phyloP scores from a whole-genome alignment of 2,888 invertebrate species.

The Crematogaster levior region DNA sequence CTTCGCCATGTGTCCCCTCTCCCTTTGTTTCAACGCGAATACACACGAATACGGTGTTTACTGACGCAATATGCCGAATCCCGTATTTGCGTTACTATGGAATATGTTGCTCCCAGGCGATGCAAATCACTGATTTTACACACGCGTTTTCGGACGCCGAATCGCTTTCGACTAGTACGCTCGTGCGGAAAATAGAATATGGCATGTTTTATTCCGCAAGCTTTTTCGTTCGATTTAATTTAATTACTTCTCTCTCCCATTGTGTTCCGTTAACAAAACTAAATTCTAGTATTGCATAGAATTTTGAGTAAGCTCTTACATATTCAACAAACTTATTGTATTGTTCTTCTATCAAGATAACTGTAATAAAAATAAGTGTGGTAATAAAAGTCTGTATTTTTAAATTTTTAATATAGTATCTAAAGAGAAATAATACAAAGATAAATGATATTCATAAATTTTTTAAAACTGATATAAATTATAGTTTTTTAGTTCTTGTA shows the following conservation, averaged over 20 bases:
- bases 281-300: background rate
- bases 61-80: slow-evolving; percentile 73
- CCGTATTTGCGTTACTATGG: slow-evolving; percentile 70
- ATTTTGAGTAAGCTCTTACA: background rate
- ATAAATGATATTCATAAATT: background rate
- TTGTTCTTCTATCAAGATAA: background rate
- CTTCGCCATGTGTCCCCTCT: slow-evolving; percentile 55
- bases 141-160: slow-evolving; percentile 23
- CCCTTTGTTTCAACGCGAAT: slow-evolving; percentile 57
- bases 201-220: slow-evolving; percentile 12
- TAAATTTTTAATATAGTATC: background rate
- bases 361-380: background rate
- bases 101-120: slow-evolving; percentile 68
- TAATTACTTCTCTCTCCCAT: background rate
- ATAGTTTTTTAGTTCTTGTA: background rate
- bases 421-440: background rate
- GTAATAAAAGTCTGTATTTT: background rate
- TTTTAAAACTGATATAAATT: background rate
- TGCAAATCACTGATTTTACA: slow-evolving; percentile 68
- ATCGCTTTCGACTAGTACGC: slow-evolving; percentile 32
- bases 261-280: background rate
- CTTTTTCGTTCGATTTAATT: slow-evolving; percentile 37
- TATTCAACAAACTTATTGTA: background rate
- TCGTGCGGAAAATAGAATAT: slow-evolving; percentile 21
- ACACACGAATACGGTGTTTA: slow-evolving; percentile 72